A percentile compares a stretch with the other conserved stretches of the same genome.
Evolutionary conservation across 2,113 vertebrate species (phyloP).

Genomic region (Cryptomyrus ogoouensis): DNA sequence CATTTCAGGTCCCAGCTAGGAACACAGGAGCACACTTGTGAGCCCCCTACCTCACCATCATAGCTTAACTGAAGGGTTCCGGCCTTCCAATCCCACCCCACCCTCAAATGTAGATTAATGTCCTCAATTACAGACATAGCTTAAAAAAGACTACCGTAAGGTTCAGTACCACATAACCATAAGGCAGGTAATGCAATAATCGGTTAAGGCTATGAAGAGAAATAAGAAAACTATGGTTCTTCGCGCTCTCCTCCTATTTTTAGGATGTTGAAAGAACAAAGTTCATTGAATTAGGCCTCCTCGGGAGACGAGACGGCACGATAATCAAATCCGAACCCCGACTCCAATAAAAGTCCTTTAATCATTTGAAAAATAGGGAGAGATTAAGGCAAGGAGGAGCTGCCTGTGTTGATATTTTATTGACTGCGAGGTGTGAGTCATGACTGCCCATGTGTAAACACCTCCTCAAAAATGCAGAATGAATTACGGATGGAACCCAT

Average conservation of each 20-base stretch:
- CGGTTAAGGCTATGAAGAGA: not conserved
- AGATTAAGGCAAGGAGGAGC: not conserved
- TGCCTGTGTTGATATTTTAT: not conserved
- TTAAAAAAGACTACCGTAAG: not conserved
- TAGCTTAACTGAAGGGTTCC: not conserved
- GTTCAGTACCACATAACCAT: not conserved
- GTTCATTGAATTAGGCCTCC: not conserved
- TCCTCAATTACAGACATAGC: not conserved
- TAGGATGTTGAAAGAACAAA: not conserved
- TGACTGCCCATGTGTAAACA: not conserved
- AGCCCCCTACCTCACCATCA: not conserved
- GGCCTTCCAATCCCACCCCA: not conserved
- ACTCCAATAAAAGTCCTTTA: not conserved
- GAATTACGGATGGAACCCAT: not conserved
- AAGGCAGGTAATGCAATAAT: not conserved
- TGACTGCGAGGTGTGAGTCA: not conserved
- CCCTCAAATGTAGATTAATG: not conserved
- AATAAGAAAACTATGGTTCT: not conserved
- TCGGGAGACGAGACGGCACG: not conserved
- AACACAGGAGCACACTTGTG: not conserved
- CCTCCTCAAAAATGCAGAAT: not conserved
- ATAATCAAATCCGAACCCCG: not conserved
- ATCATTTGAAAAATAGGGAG: slow-evolving; percentile 1
- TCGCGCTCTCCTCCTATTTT: not conserved
- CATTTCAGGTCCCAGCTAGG: not conserved